phyloP scores from a whole-genome alignment of 2,888 invertebrate genomes.

The Acheta domesticus region DNA sequence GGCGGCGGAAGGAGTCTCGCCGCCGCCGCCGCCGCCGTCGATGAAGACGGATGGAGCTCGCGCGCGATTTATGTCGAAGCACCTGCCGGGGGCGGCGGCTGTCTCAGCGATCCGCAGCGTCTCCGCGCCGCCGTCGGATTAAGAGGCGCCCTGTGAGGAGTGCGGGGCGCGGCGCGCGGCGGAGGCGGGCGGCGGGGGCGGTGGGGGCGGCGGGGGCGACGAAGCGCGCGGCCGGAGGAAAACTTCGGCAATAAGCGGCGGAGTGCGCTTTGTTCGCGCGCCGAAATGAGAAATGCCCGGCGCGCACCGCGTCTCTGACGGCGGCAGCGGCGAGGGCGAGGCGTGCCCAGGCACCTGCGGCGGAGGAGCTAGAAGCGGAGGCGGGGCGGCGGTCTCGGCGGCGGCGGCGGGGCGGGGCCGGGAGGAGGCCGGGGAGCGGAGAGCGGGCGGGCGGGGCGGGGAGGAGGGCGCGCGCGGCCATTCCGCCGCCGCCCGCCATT shows the following conservation, averaged over 20 bases:
- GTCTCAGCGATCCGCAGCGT: not conserved
- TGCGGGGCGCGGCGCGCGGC: not conserved
- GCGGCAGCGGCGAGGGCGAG: not conserved
- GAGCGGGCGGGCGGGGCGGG: too few species aligned
- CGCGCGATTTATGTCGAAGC: not conserved
- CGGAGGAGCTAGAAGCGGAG: not conserved
- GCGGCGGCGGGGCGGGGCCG: not conserved
- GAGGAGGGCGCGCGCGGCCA: not conserved
- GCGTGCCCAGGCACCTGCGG: not conserved
- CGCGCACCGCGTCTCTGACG: not conserved
- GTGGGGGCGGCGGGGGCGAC: not conserved
- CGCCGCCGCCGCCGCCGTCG: not conserved
- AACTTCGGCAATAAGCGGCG: conserved; percentile 1
- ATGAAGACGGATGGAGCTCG: not conserved
- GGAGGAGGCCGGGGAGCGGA: too few species aligned
- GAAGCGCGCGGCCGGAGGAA: not conserved
- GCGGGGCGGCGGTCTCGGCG: not conserved
- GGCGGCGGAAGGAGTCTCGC: not conserved
- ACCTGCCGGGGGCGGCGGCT: not conserved
- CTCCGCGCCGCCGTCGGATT: not conserved
- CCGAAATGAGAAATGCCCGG: conserved; percentile 18
- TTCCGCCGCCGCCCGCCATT: conserved; percentile 33
- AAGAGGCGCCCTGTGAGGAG: not conserved
- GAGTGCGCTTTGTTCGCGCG: not conserved
- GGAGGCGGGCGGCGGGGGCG: not conserved